phyloP scores from a whole-genome alignment of 2,797 vertebrate genomes.

The Platyrinchus mystaceus region DNA sequence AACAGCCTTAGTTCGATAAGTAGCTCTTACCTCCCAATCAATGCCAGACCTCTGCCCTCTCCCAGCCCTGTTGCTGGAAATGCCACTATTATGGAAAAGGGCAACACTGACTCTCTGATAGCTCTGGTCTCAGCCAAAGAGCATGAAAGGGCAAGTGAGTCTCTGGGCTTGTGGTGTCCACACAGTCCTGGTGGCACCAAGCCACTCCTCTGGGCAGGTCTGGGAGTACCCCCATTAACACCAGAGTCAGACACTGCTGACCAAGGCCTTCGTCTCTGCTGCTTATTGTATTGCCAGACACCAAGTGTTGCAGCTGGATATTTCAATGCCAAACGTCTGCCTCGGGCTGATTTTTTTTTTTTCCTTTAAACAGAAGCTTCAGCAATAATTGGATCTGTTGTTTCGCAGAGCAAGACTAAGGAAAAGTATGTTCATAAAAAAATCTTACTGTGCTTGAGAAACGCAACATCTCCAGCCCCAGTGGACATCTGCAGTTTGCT shows the following conservation, averaged over 20 bases:
- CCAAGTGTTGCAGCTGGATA: background rate
- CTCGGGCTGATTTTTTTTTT: background rate
- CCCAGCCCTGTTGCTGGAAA: background rate
- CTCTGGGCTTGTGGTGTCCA: background rate
- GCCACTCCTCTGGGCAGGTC: background rate
- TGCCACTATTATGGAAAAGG: background rate
- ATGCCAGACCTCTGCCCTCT: background rate
- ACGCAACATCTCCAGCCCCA: background rate
- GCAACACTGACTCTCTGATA: background rate
- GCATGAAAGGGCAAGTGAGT: accelerated
- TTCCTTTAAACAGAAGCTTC: slow-evolving; percentile 27
- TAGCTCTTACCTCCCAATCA: background rate
- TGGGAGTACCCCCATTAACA: background rate
- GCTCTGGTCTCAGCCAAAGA: background rate
- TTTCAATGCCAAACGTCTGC: background rate
- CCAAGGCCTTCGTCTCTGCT: background rate
- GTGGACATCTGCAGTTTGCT: background rate
- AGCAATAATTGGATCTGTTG: slow-evolving; percentile 30
- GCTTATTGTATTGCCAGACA: background rate
- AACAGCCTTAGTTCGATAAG: background rate
- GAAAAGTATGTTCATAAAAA: background rate
- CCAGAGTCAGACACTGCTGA: background rate
- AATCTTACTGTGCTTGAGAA: background rate
- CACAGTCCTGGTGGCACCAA: background rate
- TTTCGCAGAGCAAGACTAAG: background rate